phyloP scores from a whole-genome alignment of 1,140 invertebrate genomes.

The Sminthurinus signatus region DNA sequence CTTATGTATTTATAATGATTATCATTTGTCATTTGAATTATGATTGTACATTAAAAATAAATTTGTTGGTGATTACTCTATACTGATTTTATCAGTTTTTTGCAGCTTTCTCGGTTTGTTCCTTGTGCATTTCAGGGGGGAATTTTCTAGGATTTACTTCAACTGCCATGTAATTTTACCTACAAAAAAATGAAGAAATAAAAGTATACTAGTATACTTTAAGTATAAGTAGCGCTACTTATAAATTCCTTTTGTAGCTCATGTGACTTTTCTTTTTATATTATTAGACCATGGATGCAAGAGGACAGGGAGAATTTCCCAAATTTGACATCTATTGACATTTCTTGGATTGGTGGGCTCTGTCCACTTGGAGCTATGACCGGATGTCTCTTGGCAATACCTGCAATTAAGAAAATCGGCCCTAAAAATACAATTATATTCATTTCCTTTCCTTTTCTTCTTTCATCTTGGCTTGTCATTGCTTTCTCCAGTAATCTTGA shows the following conservation, averaged over 20 bases:
- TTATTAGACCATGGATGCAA: conserved; percentile 21
- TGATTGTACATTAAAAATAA: too few species aligned
- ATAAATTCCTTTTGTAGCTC: too few species aligned
- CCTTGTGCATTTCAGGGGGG: conserved; percentile 28
- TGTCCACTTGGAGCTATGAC: conserved; percentile 30
- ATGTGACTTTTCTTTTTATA: too few species aligned
- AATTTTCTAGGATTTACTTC: conserved; percentile 33
- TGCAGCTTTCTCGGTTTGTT: conserved; percentile 18
- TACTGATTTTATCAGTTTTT: conserved; percentile 7
- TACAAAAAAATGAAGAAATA: too few species aligned
- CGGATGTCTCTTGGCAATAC: conserved; percentile 16
- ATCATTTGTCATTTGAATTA: too few species aligned
- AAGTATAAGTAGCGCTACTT: too few species aligned
- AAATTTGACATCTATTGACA: conserved; percentile 15
- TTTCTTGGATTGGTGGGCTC: conserved; percentile 36
- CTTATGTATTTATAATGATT: too few species aligned
- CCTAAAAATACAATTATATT: conserved; percentile 19
- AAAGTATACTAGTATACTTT: too few species aligned
- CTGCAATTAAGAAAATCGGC: conserved; percentile 22
- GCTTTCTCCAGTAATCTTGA: conserved; percentile 20
- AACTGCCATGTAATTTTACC: conserved; percentile 4
- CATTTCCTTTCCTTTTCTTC: conserved; percentile 16
- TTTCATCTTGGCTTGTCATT: conserved; percentile 25
- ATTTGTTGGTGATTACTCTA: too few species aligned
- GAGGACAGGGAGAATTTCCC: conserved; percentile 21